Percentiles rank a stretch among this genome's conserved stretches.
phyloP scores from a whole-genome alignment of 64 coral and sea anemone species.

The Cladopsammia gracilis region DNA sequence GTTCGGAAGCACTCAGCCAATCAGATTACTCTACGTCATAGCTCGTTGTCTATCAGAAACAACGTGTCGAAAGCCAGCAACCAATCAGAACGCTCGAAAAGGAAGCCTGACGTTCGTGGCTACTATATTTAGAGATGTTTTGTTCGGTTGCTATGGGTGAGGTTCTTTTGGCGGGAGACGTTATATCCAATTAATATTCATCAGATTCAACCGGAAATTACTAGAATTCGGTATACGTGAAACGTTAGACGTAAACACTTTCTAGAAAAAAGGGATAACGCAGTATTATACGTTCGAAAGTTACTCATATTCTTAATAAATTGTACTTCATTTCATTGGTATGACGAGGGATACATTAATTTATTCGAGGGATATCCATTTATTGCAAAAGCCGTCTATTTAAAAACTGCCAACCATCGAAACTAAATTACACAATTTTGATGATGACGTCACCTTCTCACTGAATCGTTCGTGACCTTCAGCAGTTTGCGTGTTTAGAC shows the following conservation, averaged over 20 bases:
- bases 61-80: slow-evolving; percentile 34
- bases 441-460: too few relatives aligned
- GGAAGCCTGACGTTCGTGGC: slow-evolving; percentile 39
- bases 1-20: slow-evolving; percentile 70
- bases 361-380: too few relatives aligned
- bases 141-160: slow-evolving; percentile 80
- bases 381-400: too few relatives aligned
- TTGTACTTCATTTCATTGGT: too few relatives aligned
- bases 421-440: too few relatives aligned
- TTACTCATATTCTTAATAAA: too few relatives aligned
- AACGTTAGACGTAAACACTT: background rate
- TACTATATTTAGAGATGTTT: slow-evolving; percentile 75
- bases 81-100: slow-evolving; percentile 22
- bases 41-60: background rate
- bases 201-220: background rate
- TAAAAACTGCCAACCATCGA: too few relatives aligned
- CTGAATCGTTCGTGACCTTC: too few relatives aligned
- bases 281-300: too few relatives aligned
- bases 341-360: too few relatives aligned
- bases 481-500: too few relatives aligned
- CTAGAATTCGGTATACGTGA: slow-evolving; percentile 31
- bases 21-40: slow-evolving; percentile 76
- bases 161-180: slow-evolving; percentile 83
- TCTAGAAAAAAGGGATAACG: background rate
- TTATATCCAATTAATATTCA: slow-evolving; percentile 33